A percentile compares a stretch with the other conserved stretches of the same genome.
Evolutionary conservation across 2,797 vertebrate genomes (phyloP).

Genomic region (Onychomys leucogaster): DNA sequence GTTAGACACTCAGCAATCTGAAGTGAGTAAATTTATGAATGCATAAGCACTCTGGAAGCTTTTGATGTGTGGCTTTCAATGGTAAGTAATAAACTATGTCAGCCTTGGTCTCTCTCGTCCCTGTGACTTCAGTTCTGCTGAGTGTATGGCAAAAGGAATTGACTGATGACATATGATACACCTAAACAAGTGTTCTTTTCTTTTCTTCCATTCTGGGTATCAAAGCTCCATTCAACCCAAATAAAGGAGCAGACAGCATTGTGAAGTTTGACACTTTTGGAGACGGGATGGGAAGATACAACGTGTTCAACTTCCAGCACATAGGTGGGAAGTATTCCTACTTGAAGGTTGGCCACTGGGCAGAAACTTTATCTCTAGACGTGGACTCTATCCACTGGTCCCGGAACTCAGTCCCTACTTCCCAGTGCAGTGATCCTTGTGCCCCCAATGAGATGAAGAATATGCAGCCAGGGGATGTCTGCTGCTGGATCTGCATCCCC

Average conservation of each 20-base stretch:
- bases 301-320: constrained; percentile 98
- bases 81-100: not conserved
- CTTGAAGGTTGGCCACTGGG: constrained; percentile 97
- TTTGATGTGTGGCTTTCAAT: constrained; percentile 33
- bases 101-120: not conserved
- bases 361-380: constrained; percentile 94
- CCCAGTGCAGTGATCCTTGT: constrained; percentile 98
- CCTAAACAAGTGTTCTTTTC: constrained; percentile 72
- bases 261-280: constrained; percentile 98
- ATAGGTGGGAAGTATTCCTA: constrained; percentile 92
- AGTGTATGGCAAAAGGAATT: constrained; percentile 12
- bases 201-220: constrained; percentile 65
- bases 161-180: not conserved
- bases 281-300: constrained; percentile 97
- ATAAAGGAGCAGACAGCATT: constrained; percentile 91
- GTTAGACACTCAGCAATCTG: not conserved
- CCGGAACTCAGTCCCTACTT: constrained; percentile 91
- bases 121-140: constrained; percentile 42
- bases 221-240: constrained; percentile 94
- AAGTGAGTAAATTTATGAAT: constrained; percentile 44
- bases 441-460: constrained; percentile 99
- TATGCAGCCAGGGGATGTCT: constrained; percentile 99
- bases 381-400: constrained; percentile 96
- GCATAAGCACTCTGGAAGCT: not conserved
- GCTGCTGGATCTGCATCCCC: constrained; percentile 99